These are phyloP conservation scores for Electrophaes corylata DNA, from an alignment of 2,888 invertebrate species.

Conservation along the genomic window DNA sequence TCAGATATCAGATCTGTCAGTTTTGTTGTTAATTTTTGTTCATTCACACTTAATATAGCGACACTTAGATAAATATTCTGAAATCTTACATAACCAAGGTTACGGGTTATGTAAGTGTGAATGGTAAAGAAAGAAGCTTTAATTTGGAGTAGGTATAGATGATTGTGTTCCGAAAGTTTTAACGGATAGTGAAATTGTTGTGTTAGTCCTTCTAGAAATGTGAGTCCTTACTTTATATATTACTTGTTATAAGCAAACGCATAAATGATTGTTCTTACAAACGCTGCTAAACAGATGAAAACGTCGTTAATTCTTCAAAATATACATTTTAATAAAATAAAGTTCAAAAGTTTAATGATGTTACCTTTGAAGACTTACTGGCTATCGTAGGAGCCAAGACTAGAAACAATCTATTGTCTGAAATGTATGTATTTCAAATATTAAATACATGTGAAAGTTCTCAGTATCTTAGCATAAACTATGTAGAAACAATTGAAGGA, in stretches of 20 bases:
- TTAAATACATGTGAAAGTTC: background rate
- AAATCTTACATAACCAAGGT: slow-evolving; percentile 49
- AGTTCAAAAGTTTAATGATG: background rate
- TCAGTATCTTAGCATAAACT: background rate
- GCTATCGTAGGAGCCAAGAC: background rate
- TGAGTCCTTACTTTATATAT: slow-evolving; percentile 1
- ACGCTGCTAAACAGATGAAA: background rate
- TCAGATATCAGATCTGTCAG: background rate
- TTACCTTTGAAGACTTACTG: background rate
- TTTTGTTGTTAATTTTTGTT: slow-evolving; percentile 48
- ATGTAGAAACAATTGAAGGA: background rate
- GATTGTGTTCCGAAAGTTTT: slow-evolving; percentile 74
- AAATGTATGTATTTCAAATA: background rate
- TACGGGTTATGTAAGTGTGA: slow-evolving; percentile 62
- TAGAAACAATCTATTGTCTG: background rate
- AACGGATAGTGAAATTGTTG: slow-evolving; percentile 53
- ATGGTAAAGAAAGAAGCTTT: slow-evolving; percentile 82
- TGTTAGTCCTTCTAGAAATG: slow-evolving; percentile 44
- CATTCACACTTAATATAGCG: slow-evolving; percentile 44
- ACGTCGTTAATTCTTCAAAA: background rate
- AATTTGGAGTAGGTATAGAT: slow-evolving; percentile 80
- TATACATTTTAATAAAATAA: background rate
- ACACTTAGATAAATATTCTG: slow-evolving; percentile 68
- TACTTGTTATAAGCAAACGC: background rate
- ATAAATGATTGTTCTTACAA: background rate